Evolutionary conservation across 2,888 invertebrate species (phyloP).

Genomic region (Phorcus lineatus): DNA sequence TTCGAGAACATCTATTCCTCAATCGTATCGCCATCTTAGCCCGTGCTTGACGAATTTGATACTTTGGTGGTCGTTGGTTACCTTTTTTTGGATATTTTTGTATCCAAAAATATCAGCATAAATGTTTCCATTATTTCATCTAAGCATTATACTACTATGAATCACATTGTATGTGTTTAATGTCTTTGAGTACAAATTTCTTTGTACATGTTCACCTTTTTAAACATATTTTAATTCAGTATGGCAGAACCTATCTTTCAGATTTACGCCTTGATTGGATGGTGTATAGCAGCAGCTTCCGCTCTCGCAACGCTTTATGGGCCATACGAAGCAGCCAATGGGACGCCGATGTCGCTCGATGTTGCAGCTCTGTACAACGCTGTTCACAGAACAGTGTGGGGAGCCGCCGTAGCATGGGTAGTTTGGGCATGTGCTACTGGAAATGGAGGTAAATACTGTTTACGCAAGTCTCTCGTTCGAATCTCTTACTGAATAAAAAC

Average conservation of each 20-base stretch:
- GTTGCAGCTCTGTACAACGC: slow-evolving; percentile 74
- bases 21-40: no score
- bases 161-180: no score
- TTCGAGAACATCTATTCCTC: no score
- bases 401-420: slow-evolving; percentile 77
- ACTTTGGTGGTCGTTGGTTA: no score
- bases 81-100: no score
- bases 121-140: no score
- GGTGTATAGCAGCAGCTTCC: slow-evolving; percentile 62
- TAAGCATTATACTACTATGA: no score
- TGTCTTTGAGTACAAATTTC: no score
- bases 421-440: slow-evolving; percentile 78
- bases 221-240: no score
- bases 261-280: slow-evolving; percentile 45
- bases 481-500: neutral
- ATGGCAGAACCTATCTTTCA: neutral
- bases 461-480: neutral
- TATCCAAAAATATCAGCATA: no score
- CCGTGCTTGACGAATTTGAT: no score
- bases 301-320: slow-evolving; percentile 72
- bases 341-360: slow-evolving; percentile 45
- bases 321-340: slow-evolving; percentile 64
- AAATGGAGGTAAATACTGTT: slow-evolving; percentile 74
- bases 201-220: no score
- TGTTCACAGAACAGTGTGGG: slow-evolving; percentile 77